Evolutionary conservation across 1,140 invertebrate species (phyloP).

Genomic region (Gryon sp.): DNA sequence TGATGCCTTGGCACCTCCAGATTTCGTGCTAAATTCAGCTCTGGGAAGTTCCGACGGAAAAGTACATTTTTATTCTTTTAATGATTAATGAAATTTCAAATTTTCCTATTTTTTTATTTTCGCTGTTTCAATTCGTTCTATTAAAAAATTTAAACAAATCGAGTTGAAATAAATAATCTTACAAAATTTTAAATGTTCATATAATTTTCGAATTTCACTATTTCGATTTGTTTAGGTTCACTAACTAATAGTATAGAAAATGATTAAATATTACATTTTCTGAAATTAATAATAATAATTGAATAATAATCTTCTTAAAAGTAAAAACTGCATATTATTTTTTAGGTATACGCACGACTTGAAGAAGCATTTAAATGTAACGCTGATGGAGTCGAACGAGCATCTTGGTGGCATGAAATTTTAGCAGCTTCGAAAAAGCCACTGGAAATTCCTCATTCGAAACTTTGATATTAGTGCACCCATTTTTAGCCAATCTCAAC

Average conservation of each 20-base stretch:
- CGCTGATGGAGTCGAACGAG: conserved; percentile 85
- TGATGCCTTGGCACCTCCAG: conserved; percentile 92
- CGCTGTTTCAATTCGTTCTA: too few species aligned
- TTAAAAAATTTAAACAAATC: too few species aligned
- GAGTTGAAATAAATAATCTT: background rate
- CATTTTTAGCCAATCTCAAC: conserved; percentile 22
- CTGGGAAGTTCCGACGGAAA: conserved; percentile 90
- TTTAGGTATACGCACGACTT: conserved; percentile 89
- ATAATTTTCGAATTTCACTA: too few species aligned
- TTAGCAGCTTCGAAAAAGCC: conserved; percentile 66
- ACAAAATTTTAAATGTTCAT: too few species aligned
- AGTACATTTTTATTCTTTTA: conserved; percentile 70
- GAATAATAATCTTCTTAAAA: too few species aligned
- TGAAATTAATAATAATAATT: too few species aligned
- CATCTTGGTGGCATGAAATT: conserved; percentile 89
- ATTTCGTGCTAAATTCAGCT: conserved; percentile 90
- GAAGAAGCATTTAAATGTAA: conserved; percentile 87
- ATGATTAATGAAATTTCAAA: too few species aligned
- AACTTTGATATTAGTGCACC: conserved; percentile 66
- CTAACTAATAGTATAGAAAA: too few species aligned
- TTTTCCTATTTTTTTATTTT: background rate
- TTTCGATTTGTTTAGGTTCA: too few species aligned
- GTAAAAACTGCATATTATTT: too few species aligned
- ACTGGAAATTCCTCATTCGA: conserved; percentile 63
- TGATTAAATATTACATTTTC: conserved; percentile 3